phyloP scores from a whole-genome alignment of 2,797 vertebrate species.

The Brotogeris chrysoptera region DNA sequence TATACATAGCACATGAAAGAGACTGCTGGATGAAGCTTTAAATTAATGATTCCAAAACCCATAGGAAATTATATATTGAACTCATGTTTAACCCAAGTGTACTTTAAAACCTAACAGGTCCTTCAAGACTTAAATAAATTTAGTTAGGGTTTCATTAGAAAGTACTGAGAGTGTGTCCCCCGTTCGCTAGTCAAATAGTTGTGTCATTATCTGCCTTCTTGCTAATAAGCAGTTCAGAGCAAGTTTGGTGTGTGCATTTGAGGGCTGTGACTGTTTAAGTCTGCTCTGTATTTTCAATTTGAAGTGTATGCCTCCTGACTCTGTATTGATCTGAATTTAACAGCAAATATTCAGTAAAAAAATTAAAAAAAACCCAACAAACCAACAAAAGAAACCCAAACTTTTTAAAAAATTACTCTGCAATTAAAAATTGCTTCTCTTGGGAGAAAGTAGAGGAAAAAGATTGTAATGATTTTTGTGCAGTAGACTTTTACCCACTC shows the following conservation, averaged over 20 bases:
- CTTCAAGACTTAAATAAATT: neutral
- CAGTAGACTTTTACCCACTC: neutral
- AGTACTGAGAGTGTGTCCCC: neutral
- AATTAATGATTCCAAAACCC: neutral
- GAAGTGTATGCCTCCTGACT: neutral
- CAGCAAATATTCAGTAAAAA: neutral
- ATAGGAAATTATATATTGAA: neutral
- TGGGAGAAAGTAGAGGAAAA: neutral
- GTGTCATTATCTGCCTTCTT: neutral
- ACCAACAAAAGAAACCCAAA: too few relatives aligned
- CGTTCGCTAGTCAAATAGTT: constrained; percentile 7
- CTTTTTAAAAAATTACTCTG: neutral
- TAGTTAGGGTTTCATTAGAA: constrained; percentile 2
- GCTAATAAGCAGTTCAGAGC: neutral
- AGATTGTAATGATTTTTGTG: neutral
- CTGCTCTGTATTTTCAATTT: neutral
- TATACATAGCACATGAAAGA: neutral
- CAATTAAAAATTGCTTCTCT: neutral
- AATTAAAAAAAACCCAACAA: neutral
- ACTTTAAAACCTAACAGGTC: neutral
- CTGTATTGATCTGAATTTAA: neutral
- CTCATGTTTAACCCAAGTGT: neutral
- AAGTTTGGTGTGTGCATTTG: neutral
- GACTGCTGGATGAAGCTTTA: neutral
- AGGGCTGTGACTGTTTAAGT: neutral